Base-by-base conservation (phyloP, 2,888 invertebrate genomes). In the Plutella xylostella region DNA sequence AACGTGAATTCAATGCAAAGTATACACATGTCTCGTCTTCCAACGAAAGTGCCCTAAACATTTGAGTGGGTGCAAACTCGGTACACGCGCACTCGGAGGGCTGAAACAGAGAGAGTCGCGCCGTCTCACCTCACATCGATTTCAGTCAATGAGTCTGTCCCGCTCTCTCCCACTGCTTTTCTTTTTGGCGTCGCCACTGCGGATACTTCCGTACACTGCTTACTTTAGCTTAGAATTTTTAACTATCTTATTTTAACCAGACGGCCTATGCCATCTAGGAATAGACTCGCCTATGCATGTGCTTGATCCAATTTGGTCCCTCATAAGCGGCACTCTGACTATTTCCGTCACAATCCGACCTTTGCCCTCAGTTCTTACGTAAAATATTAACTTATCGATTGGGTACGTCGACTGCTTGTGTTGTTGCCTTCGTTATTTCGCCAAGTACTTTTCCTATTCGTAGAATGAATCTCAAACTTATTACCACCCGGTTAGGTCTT, bases 31-130 rank as follows among this genome's bases (percentile, higher is more conserved):
- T 22, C n/a, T 28, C 28, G 3, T 28, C 6, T 15, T 15, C 34
- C 3, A 17, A 34, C 15, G 5, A 17, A 15, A 34, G 4, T 14
- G 6, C 37, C 20, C 41, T 14, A 43, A 46, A 42, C 45, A 40
- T 34, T 19, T 19, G 17, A 22, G 25, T 25, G 5, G 57, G 82
- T 83, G 73, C 80, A 70, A 65, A 66, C 54, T 61, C 43, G 55
- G 82, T 78, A 59, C 82, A 57, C 37, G 51, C 55, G 83, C 58
- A 82, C 83, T 53, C 59, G 56, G 46, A 41, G 34, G 68, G 73
- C 50, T 35, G 70, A 61, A 70, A 79, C 42, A 49, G 39, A 20
- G 33, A 14, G 54, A 20, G 34, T 44, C 46, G 56, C 37, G 48
- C 66, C 61, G 61, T 51, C 68, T 12, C 31, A 12, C 25, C 9